Percentiles rank a stretch among this genome's conserved stretches.
phyloP scores from a whole-genome alignment of 1,140 invertebrate species.

The Cyrtorhinus lividipennis region DNA sequence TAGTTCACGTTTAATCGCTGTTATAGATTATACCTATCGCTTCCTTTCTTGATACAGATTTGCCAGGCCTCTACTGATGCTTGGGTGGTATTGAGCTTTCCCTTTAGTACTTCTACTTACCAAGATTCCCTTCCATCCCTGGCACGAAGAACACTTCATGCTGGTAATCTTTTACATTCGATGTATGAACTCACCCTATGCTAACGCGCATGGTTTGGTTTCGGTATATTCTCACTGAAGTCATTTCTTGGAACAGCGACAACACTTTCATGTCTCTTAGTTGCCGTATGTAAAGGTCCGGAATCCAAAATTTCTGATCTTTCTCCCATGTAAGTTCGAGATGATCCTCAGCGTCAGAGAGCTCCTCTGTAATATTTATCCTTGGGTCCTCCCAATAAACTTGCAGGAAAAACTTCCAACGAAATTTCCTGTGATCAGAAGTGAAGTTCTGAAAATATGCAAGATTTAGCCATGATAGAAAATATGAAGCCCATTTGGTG shows the following conservation, averaged over 20 bases:
- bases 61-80: too few relatives aligned
- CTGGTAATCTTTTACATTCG: neutral
- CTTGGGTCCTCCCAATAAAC: constrained; percentile 40
- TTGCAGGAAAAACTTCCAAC: constrained; percentile 42
- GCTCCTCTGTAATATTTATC: constrained; percentile 32
- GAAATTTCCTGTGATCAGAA: constrained; percentile 35
- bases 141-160: too few relatives aligned
- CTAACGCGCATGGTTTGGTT: constrained; percentile 41
- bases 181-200: constrained; percentile 35
- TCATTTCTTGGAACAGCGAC: constrained; percentile 41
- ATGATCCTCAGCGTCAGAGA: constrained; percentile 22
- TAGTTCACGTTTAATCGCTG: too few relatives aligned
- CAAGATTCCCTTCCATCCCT: too few relatives aligned
- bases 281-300: constrained; percentile 44
- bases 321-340: constrained; percentile 28
- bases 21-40: too few relatives aligned
- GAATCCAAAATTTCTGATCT: constrained; percentile 33
- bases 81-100: too few relatives aligned
- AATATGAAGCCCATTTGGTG: too few relatives aligned
- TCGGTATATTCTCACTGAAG: constrained; percentile 37
- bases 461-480: too few relatives aligned
- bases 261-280: constrained; percentile 40
- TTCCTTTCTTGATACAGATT: too few relatives aligned
- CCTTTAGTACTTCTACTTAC: too few relatives aligned
- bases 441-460: too few relatives aligned